These are phyloP conservation scores for Pangasianodon hypophthalmus DNA, from an alignment of 2,113 vertebrate genomes.

Conservation along the genomic window DNA sequence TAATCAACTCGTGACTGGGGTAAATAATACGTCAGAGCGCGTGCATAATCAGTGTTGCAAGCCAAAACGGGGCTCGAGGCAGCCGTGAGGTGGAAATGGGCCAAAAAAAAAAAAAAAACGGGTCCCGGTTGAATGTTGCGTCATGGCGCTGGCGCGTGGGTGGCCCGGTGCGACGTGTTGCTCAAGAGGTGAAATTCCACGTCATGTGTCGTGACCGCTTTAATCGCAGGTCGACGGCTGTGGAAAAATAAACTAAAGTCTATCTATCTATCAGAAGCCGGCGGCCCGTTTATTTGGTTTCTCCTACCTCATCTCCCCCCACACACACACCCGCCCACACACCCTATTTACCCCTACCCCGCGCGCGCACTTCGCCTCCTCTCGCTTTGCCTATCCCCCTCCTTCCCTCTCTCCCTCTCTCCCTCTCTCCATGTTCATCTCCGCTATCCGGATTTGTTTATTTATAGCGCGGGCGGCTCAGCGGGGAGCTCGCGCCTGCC, in stretches of 20 bases:
- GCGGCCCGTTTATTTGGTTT: slow-evolving; percentile 14
- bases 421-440: not conserved
- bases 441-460: slow-evolving; percentile 49
- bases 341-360: not conserved
- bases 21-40: not conserved
- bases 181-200: slow-evolving; percentile 38
- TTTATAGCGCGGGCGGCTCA: slow-evolving; percentile 51
- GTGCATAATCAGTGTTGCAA: not conserved
- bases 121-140: not conserved
- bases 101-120: not conserved
- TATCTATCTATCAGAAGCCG: not conserved
- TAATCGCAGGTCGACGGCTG: slow-evolving; percentile 16
- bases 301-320: not conserved
- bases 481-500: slow-evolving; percentile 48
- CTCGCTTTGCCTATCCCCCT: not conserved
- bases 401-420: not conserved
- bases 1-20: not conserved
- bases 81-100: not conserved
- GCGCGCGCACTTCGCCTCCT: not conserved
- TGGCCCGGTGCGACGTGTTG: slow-evolving; percentile 26
- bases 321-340: not conserved
- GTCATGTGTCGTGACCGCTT: slow-evolving; percentile 24
- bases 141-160: slow-evolving; percentile 8
- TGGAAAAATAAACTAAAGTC: slow-evolving; percentile 33
- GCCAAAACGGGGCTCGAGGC: not conserved